Evolutionary conservation across 2,113 vertebrate species (phyloP), one percentile per base, ranked within the genome.

Genomic region (Callocephalon fimbriatum): DNA sequence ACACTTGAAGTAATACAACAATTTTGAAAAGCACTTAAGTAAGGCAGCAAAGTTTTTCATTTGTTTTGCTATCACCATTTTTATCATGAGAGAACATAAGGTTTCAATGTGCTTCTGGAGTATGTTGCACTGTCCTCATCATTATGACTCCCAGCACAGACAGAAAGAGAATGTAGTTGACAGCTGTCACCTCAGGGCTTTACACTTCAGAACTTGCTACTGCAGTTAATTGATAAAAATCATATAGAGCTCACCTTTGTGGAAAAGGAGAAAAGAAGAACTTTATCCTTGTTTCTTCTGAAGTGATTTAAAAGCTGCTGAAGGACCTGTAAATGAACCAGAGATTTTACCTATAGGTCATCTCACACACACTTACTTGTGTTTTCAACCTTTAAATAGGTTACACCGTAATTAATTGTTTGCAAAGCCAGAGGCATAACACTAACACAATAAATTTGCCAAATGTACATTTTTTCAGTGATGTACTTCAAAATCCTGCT

Each of bases 221-320:
- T 74, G 37, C 1, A 7, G 56, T 51, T 44, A 96, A 72, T 4
- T 18, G 18, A 70, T 9, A 85, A 26, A 89, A 48, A 80, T 51
- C 59, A 88, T 20, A 96, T 3, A 4, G 35, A 83, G 75, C 98
- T 98, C 95, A 99, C 99, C 99, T 99, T 99, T 48, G 99, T 99
- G 22, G 99, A 99, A 91, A 99, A 98, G 44, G 99, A 99, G 95
- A 99, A 99, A 89, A 99, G 98, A 45, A 99, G 99, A 76, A 99
- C 95, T 98, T 99, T 99, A 96, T 99, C 99, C 78, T 97, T 99
- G 95, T 97, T 99, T 96, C 98, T 98, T 88, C 75, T 96, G 92
- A 99, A 99, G 95, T 99, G 98, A 97, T 98, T 98, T 88, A 99
- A 97, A 95, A 99, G 98, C 87, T 98, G 99, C 86, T 99, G 98